Percentiles rank a stretch among this genome's conserved stretches.
Conservation (phyloP, 2,888 invertebrate genomes). For the Leucozona laternaria region DNA sequence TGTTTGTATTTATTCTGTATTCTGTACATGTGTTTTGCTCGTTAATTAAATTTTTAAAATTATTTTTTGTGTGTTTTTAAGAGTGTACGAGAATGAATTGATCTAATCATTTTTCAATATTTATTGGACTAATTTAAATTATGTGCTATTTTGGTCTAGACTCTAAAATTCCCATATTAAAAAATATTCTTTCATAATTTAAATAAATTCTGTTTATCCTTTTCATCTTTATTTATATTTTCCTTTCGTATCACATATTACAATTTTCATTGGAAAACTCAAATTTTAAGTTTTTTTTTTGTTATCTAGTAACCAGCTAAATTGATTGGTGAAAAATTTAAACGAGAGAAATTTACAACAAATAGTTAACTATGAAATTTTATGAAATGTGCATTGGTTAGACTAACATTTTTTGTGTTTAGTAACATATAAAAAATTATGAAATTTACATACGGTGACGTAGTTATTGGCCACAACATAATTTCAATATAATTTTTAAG, state of each 20-base stretch:
- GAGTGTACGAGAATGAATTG: constrained; percentile 28
- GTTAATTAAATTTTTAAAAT: background rate
- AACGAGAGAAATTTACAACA: constrained; percentile 48
- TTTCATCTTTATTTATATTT: constrained; percentile 36
- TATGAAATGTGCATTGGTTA: constrained; percentile 41
- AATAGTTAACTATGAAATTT: constrained; percentile 37
- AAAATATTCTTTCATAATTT: constrained; percentile 49
- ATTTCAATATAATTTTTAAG: constrained; percentile 19
- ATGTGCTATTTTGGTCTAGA: constrained; percentile 39
- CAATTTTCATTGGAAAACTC: constrained; percentile 52
- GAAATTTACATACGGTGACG: constrained; percentile 22
- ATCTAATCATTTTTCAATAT: constrained; percentile 17
- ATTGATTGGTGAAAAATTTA: constrained; percentile 37
- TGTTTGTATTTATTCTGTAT: constrained; percentile 55
- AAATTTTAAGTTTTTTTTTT: constrained; percentile 26
- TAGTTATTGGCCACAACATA: constrained; percentile 8
- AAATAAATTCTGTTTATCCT: constrained; percentile 28
- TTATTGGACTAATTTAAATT: background rate
- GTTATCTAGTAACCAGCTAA: constrained; percentile 10
- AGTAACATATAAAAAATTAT: constrained; percentile 30
- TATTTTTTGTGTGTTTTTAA: constrained; percentile 12
- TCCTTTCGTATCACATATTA: constrained; percentile 54
- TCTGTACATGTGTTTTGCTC: constrained; percentile 53
- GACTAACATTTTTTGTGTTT: constrained; percentile 43
- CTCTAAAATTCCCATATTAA: constrained; percentile 29